Evolutionary conservation across 1,140 invertebrate species (phyloP), one percentile per base, ranked within the genome.

Genomic region (Melanaphis sacchari): DNA sequence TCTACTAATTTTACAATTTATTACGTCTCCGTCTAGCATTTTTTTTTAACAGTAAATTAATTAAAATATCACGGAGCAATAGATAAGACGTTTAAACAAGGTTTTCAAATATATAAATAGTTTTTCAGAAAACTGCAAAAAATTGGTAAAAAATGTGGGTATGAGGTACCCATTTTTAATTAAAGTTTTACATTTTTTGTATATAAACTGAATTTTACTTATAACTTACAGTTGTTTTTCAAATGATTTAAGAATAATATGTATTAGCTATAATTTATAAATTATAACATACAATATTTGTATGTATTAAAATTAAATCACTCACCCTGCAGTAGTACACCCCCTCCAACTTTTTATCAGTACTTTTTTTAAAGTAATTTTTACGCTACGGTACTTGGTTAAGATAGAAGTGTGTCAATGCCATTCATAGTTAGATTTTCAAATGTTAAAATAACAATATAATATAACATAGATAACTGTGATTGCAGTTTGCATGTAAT

Each of bases 391-490:
- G 59, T n/a, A 76, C 59, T 76, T 76, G 31, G 11, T 76, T 76
- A n/a, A 76, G 31, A 76, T 76, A n/a, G 31, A 76, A 76, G 59
- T 76, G 31, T 76, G 59, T 76, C 59, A 76, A 76, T 76, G 59
- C 59, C 59, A 76, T 76, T 76, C 59, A 76, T 76, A 76, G 59
- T 76, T 76, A 76, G 59, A n/a, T 76, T 76, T 76, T 76, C 11
- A 76, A n/a, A 76, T 76, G 59, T 76, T 76, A n/a, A 76, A n/a
- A 76, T 76, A 76, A 76, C 31, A 76, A n/a, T 76, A 76, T 76
- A 76, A 76, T n/a, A 76, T 15, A 15, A 4, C 18, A 76, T 36
- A 76, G 59, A 76, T 76, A 76, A 76, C 59, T 76, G 59, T 76
- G n/a, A 18, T 76, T 76, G 59, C 59, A 76, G 59, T 76, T 76